Conservation (phyloP, 2,113 vertebrate genomes). For the Zosterops hypoxanthus region DNA sequence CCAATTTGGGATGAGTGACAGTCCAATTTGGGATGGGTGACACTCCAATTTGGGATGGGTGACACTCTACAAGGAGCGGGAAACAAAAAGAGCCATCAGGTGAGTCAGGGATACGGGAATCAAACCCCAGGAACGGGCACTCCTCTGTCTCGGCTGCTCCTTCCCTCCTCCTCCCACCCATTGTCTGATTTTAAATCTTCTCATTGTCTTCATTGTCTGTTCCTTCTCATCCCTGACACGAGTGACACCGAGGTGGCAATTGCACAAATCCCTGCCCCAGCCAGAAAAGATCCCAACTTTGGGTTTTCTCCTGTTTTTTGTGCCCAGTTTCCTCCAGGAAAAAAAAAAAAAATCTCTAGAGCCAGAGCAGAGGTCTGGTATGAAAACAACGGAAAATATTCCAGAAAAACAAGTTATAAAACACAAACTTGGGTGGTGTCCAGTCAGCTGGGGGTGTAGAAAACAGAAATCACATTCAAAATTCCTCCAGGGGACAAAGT, state of each 20-base stretch:
- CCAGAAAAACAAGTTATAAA: neutral
- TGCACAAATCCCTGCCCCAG: neutral
- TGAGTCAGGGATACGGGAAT: constrained; percentile 14
- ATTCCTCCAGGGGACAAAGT: neutral
- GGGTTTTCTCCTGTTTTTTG: neutral
- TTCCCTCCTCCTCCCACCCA: neutral
- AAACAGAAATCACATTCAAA: rapidly evolving
- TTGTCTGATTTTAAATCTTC: neutral
- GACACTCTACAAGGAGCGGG: neutral
- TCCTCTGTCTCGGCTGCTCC: neutral
- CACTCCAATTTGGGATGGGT: neutral
- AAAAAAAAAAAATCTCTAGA: neutral
- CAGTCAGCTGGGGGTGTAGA: rapidly evolving
- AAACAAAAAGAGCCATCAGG: rapidly evolving
- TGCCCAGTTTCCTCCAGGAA: neutral
- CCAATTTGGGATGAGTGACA: too few species aligned
- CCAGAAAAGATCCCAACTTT: rapidly evolving
- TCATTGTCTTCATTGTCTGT: neutral
- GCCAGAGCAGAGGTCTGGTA: neutral
- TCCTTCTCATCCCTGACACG: rapidly evolving
- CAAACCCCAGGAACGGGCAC: neutral
- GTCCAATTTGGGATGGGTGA: too few species aligned
- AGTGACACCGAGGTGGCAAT: neutral
- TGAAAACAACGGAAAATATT: neutral
- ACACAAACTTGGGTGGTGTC: rapidly evolving